Conservation (phyloP, 2,888 invertebrate species). For the Bellardia bayeri region DNA sequence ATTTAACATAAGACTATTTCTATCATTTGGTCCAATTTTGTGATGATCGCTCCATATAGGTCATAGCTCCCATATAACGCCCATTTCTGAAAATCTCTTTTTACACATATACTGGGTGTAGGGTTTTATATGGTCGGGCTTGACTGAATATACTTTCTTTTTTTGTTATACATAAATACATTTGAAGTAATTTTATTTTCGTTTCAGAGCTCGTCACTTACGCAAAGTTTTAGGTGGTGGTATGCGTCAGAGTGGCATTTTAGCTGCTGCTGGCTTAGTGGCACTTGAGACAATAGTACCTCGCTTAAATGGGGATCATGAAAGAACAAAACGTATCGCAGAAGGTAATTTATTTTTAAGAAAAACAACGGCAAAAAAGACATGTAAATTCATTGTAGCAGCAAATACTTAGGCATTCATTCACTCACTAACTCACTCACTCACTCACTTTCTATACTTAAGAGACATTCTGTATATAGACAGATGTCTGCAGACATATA, state of each 20-base stretch:
- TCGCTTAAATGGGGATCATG: conserved; percentile 90
- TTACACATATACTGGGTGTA: too few species aligned
- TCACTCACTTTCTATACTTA: conserved; percentile 17
- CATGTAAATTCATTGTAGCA: not conserved
- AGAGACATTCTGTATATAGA: not conserved
- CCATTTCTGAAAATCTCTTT: too few species aligned
- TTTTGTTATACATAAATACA: not conserved
- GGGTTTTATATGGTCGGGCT: too few species aligned
- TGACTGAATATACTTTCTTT: too few species aligned
- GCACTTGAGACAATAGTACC: conserved; percentile 92
- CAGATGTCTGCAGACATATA: not conserved
- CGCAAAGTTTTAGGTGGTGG: conserved; percentile 97
- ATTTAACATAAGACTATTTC: too few species aligned
- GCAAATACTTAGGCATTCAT: conserved; percentile 22
- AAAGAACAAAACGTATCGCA: conserved; percentile 88
- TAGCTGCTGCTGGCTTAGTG: conserved; percentile 95
- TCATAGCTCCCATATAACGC: too few species aligned
- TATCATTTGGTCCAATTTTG: too few species aligned
- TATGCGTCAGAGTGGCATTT: conserved; percentile 95
- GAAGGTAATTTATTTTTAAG: conserved; percentile 85
- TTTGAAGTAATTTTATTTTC: conserved; percentile 25
- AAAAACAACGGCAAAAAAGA: conserved; percentile 20
- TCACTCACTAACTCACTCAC: conserved; percentile 27
- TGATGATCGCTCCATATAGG: too few species aligned
- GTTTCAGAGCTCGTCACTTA: conserved; percentile 89